Evolutionary conservation across 2,113 vertebrate genomes (phyloP), one percentile per base, ranked within the genome.

Genomic region (Bos indicus): DNA sequence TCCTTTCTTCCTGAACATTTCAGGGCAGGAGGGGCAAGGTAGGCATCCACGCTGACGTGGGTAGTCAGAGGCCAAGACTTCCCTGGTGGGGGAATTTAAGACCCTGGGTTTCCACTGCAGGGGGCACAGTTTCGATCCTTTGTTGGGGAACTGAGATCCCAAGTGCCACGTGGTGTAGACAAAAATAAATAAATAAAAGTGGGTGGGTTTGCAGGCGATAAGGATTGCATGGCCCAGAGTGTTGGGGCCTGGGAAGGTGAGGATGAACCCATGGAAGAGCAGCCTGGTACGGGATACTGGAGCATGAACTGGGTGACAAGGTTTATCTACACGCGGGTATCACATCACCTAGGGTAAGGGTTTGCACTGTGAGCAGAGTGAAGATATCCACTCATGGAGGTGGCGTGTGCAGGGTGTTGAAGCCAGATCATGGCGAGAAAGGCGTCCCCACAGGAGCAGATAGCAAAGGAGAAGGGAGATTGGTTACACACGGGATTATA

Each of bases 251-350:
- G 59, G 43, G 57, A 33, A 46, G 28, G 23, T 28, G 60, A 40
- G 25, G 21, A 4, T 23, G 52, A 30, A 33, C 23, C 56, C n/a
- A 11, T 0, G 8, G 8, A 10, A 1, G 4, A 10, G 60, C 33
- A 86, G 57, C 52, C 54, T 28, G 48, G 26, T 5, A 33, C 3
- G 33, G 30, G 17, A 33, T 1, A 13, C 0, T 5, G 59, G 56
- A 21, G 12, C 33, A 0, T 1, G 33, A 19, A n/a, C 33, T 9
- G 28, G 17, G 30, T 3, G 33, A 17, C 17, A 2, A 16, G 40
- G 25, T 6, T 0, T 71, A 2, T 8, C 28, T 11, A 25, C 7
- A 33, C 0, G 3, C 7, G 28, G 67, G n/a, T 3, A 8, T 19
- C 51, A 57, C 51, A 33, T 26, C 2, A 1, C 33, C 80, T 17